These are phyloP conservation scores for Apodemia hepburni DNA, from an alignment of 2,888 invertebrate genomes.

Conservation along the genomic window DNA sequence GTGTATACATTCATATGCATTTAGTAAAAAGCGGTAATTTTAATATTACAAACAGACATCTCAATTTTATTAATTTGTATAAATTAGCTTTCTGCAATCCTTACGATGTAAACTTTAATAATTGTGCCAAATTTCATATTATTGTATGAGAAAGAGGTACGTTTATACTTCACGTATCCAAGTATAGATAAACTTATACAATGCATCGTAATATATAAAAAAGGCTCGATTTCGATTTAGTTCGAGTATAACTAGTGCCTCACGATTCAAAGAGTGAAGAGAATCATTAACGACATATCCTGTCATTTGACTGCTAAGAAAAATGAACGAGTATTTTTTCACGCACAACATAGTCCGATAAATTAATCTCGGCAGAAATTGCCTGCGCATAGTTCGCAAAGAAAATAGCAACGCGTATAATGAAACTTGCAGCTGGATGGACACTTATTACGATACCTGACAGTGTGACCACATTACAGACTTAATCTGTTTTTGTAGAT, in stretches of 20 bases:
- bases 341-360: constrained; percentile 56
- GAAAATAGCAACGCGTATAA: constrained; percentile 45
- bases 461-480: constrained; percentile 6
- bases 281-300: constrained; percentile 63
- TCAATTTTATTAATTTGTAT: too few species aligned
- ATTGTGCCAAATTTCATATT: too few species aligned
- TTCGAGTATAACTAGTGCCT: neutral
- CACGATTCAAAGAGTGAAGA: neutral
- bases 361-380: constrained; percentile 65
- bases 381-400: constrained; percentile 50
- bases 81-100: too few species aligned
- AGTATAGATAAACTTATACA: too few species aligned
- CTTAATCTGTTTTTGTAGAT: neutral
- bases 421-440: constrained; percentile 47
- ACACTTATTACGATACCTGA: constrained; percentile 49
- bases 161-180: too few species aligned
- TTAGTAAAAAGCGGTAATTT: too few species aligned
- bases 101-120: too few species aligned
- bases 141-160: too few species aligned
- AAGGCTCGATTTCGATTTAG: neutral
- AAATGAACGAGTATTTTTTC: constrained; percentile 52
- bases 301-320: constrained; percentile 68
- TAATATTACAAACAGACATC: too few species aligned
- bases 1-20: too few species aligned
- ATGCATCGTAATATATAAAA: neutral